phyloP scores from a whole-genome alignment of 1,140 invertebrate genomes.

The Drosophila watanabei region DNA sequence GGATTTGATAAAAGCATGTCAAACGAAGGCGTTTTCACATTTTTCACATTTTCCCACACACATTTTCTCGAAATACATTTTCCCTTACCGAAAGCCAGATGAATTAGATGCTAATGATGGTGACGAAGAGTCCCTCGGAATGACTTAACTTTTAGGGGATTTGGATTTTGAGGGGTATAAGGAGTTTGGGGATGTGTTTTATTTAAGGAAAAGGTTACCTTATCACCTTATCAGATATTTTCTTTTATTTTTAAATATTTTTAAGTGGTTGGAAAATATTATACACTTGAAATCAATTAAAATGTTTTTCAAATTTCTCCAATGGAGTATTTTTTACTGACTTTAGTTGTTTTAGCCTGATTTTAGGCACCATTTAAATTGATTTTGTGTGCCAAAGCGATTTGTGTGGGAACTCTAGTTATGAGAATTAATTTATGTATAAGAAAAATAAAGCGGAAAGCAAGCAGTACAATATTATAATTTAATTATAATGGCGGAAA shows the following conservation, averaged over 20 bases:
- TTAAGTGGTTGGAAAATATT: neutral
- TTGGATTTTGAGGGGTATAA: neutral
- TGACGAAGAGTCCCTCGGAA: constrained; percentile 22
- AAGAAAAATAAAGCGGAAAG: no score
- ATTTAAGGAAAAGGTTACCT: neutral
- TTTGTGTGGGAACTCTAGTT: no score
- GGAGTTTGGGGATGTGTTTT: neutral
- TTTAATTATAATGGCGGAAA: no score
- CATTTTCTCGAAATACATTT: constrained; percentile 3
- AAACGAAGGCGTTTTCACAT: constrained; percentile 28
- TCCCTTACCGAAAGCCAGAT: neutral
- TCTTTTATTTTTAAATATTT: neutral
- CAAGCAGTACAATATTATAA: no score
- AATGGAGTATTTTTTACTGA: neutral
- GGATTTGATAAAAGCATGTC: constrained; percentile 40
- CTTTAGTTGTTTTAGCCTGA: no score
- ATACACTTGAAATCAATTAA: neutral
- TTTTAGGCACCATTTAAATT: no score
- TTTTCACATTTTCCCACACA: constrained; percentile 20
- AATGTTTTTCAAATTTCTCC: neutral
- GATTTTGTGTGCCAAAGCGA: no score
- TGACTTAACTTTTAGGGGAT: constrained; percentile 27
- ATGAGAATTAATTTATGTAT: no score
- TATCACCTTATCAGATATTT: neutral
- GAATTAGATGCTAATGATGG: constrained; percentile 50